Conservation (phyloP, 2,113 vertebrate genomes). For the Chaenocephalus aceratus region DNA sequence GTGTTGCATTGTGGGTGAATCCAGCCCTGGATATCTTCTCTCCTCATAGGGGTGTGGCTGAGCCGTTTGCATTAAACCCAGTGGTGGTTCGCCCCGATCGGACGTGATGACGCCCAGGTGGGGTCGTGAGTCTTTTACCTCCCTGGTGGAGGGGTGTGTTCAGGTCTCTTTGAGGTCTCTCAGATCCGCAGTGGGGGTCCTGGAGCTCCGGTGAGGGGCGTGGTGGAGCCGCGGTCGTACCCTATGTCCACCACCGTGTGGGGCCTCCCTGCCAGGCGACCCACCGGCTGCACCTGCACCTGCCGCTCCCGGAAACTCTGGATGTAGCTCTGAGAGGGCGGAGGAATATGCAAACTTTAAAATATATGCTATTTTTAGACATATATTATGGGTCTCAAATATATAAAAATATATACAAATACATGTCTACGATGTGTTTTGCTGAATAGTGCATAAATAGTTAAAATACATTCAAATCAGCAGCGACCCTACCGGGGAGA, state of each 20-base stretch:
- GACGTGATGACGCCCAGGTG: conserved; percentile 13
- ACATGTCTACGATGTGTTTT: too few relatives aligned
- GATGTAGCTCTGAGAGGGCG: conserved; percentile 92
- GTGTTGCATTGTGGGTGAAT: conserved; percentile 24
- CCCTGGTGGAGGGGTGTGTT: conserved; percentile 25
- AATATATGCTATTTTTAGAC: too few relatives aligned
- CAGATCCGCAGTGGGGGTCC: conserved; percentile 89
- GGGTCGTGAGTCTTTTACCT: conserved; percentile 23
- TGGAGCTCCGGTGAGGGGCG: conserved; percentile 89
- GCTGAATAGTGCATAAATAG: too few relatives aligned
- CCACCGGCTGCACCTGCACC: conserved; percentile 85
- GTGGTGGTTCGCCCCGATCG: background rate
- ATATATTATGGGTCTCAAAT: too few relatives aligned
- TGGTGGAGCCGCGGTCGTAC: conserved; percentile 91
- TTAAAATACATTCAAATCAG: background rate
- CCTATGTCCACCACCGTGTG: conserved; percentile 90
- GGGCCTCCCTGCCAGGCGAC: conserved; percentile 85
- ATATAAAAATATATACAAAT: too few relatives aligned
- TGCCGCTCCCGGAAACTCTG: conserved; percentile 98
- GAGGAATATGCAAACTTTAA: background rate
- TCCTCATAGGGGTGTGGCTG: conserved; percentile 7
- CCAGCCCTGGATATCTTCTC: too few relatives aligned
- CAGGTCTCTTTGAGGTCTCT: conserved; percentile 30
- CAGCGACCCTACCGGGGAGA: conserved; percentile 90
- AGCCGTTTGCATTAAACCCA: conserved; percentile 25